Percentiles rank a stretch among this genome's conserved stretches.
Evolutionary conservation across 2,888 invertebrate species (phyloP).

Genomic region (Panopea generosa): DNA sequence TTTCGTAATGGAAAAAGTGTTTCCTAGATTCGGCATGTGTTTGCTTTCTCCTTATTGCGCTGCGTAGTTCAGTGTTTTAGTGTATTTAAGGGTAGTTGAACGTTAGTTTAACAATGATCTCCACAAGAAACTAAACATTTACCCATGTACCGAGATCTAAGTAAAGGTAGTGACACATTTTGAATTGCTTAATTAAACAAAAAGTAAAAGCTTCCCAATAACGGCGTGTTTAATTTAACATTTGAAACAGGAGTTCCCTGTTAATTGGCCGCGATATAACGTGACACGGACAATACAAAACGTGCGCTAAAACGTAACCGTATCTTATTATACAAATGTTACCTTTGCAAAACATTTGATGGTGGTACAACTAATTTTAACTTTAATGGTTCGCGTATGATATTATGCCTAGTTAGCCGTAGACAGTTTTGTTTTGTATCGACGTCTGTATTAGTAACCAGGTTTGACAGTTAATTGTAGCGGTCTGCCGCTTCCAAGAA

Average conservation of each 20-base stretch:
- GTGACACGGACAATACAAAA: conserved; percentile 52
- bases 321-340: conserved; percentile 30
- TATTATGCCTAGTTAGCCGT: too few species aligned
- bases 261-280: conserved; percentile 42
- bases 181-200: conserved; percentile 43
- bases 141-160: conserved; percentile 46
- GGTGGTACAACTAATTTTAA: too few species aligned
- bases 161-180: conserved; percentile 58
- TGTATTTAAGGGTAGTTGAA: conserved; percentile 11
- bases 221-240: conserved; percentile 43
- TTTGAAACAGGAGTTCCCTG: conserved; percentile 41
- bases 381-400: too few species aligned
- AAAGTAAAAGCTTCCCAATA: conserved; percentile 42
- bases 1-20: conserved; percentile 26
- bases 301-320: conserved; percentile 17
- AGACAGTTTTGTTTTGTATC: too few species aligned
- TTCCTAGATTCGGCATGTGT: conserved; percentile 11
- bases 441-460: too few species aligned
- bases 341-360: too few species aligned
- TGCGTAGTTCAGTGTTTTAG: conserved; percentile 8
- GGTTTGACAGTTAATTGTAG: too few species aligned
- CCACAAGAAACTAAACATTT: conserved; percentile 51
- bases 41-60: conserved; percentile 13
- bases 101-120: conserved; percentile 33
- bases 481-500: too few species aligned